Evolutionary conservation across 2,797 vertebrate genomes (phyloP), one percentile per base, ranked within the genome.

Genomic region (Scomberomorus guttatus): DNA sequence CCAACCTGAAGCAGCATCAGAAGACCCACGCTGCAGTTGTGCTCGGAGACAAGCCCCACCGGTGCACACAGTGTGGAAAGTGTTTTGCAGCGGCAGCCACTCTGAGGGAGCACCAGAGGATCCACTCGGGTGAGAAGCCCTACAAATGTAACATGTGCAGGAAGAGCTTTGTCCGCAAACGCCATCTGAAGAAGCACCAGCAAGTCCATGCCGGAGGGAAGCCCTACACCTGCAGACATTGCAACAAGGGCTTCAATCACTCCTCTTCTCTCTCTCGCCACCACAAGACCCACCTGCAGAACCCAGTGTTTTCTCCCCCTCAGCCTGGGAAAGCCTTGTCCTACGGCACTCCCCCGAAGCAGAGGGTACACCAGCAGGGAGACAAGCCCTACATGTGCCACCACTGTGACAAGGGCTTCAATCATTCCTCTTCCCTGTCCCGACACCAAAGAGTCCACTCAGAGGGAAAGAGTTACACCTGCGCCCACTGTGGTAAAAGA

Each of bases 81-180:
- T 95, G 95, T 84, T 96, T 96, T 68, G 95, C 95, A 0, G 94
- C 95, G 0, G 95, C 94, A 0, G 91, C 95, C 79, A 96, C 95
- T 9, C 83, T 96, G 29, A 89, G 94, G 77, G 96, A 96, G 78
- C 96, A 96, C 88, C 95, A 95, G 93, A 92, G 95, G 84, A 93
- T 96, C 77, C 96, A 96, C 82, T 95, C 96, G 6, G 95, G 96
- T 1, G 95, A 96, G 80, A 96, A 96, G 79, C 96, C 96, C 6
- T 96, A 96, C 88, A 96, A 96, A 74, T 96, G 96, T 80, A 96
- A 94, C 92, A 95, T 96, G 94, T 96, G 96, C 89, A 88, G 95
- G 77, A 96, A 96, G 92, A 96, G 96, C 79, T 96, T 96, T 74
- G 95, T 95, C 17, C 93, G 95, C 79, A 95, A 95, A 57, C 95